Conservation (phyloP, 2,113 vertebrate species). For the Dendrocopos noguchii region DNA sequence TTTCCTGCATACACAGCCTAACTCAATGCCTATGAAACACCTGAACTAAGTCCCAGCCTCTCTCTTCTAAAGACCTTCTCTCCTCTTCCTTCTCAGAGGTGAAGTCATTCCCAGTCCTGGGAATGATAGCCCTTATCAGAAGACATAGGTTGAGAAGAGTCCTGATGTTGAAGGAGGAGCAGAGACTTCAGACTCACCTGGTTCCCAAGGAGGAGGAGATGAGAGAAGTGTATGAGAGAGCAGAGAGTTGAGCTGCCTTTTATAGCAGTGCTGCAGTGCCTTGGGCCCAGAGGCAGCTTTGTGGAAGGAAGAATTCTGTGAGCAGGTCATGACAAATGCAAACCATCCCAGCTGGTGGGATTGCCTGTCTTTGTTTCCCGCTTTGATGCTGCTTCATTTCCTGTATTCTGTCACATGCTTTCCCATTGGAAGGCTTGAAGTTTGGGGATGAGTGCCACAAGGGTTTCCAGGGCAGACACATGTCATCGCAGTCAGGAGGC, state of each 20-base stretch:
- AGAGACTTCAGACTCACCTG: not conserved
- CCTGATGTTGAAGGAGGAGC: not conserved
- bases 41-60: too few relatives aligned
- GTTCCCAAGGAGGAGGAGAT: not conserved
- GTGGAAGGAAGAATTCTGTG: not conserved
- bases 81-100: too few relatives aligned
- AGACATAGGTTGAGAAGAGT: not conserved
- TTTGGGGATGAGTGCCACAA: not conserved
- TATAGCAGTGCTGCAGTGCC: not conserved
- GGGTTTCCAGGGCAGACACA: not conserved
- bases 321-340: not conserved
- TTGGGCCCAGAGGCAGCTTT: not conserved
- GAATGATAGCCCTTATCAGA: too few relatives aligned
- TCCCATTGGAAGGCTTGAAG: not conserved
- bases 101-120: too few relatives aligned
- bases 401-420: not conserved
- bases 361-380: not conserved
- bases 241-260: not conserved
- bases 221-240: not conserved
- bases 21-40: too few relatives aligned
- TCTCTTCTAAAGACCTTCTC: too few relatives aligned
- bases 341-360: not conserved
- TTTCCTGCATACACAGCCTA: too few relatives aligned
- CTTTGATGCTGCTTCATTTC: not conserved
- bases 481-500: not conserved